Evolutionary conservation across 2,888 invertebrate species (phyloP).

Genomic region (Tenthredo amoena): DNA sequence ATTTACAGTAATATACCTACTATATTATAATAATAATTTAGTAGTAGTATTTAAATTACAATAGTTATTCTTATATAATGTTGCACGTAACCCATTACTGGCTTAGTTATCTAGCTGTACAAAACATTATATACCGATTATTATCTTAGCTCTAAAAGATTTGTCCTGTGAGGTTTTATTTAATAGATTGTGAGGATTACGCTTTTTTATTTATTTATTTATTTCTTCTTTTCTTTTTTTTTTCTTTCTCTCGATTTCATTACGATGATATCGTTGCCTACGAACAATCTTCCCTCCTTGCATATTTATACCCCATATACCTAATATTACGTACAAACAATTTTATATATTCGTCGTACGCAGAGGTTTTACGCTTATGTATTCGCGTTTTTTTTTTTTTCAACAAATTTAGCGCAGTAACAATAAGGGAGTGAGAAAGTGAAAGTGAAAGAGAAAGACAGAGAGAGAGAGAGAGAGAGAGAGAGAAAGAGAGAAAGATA

Average conservation of each 20-base stretch:
- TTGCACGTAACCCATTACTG: slow-evolving; percentile 77
- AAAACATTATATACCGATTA: slow-evolving; percentile 75
- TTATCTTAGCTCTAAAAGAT: slow-evolving; percentile 73
- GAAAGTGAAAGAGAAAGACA: neutral
- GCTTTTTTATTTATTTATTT: neutral
- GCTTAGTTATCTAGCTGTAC: slow-evolving; percentile 77
- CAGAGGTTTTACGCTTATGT: neutral
- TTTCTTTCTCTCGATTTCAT: neutral
- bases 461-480: neutral
- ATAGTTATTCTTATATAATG: slow-evolving; percentile 74
- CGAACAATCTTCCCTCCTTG: neutral
- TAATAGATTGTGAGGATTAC: slow-evolving; percentile 65
- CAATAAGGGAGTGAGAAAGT: neutral
- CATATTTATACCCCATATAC: neutral
- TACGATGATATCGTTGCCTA: neutral
- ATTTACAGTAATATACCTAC: slow-evolving; percentile 75
- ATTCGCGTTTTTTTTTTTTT: neutral
- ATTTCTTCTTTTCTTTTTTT: neutral
- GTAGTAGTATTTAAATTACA: slow-evolving; percentile 74
- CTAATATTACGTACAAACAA: neutral
- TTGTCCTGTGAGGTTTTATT: slow-evolving; percentile 74
- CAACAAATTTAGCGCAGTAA: neutral
- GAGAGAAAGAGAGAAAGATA: slow-evolving; percentile 5
- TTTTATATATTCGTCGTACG: neutral
- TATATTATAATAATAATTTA: slow-evolving; percentile 67